Evolutionary conservation across 2,113 vertebrate genomes (phyloP), one percentile per base, ranked within the genome.

Genomic region (Hemicordylus capensis): DNA sequence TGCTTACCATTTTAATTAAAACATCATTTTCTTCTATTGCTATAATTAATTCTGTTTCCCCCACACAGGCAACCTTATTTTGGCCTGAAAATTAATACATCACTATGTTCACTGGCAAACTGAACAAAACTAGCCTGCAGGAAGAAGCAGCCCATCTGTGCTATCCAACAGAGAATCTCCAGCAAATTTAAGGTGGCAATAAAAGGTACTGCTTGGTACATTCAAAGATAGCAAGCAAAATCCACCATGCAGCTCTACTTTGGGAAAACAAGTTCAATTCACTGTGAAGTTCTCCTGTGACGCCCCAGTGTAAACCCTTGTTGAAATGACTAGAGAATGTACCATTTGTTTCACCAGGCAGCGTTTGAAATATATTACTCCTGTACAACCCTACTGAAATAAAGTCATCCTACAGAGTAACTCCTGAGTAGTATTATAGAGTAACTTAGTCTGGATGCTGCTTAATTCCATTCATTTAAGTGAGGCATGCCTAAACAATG

Each of bases 1-100:
- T 85, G 22, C 34, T 92, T 87, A 74, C 24, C 59, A 80, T 78
- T 88, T 92, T 88, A 89, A 90, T 39, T 22, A 85, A 91, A 54
- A 7, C 34, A 59, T 3, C 0, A 15, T 89, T 92, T 90, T 83
- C 78, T 39, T 85, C 22, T 46, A 64, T 77, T n/a, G 24, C 81
- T 70, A 31, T 79, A 86, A 90, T 69, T 74, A 83, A 54, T 70
- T 88, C n/a, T 81, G 19, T 58, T 10, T 31, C 54, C 81, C 88
- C 83, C 28, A 63, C 75, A 42, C 6, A 70, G 19, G 6, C 76
- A 84, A 87, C 46, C 80, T 17, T 59, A 85, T 46, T 63, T 89
- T 44, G 8, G 80, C 1, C 1, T 72, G 69, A 77, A 48, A 86
- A 83, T 79, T 56, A 73, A 74, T 78, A 0, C 31, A 75, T 78